Base-by-base conservation (phyloP, 2,113 vertebrate genomes). In the Danionella cerebrum region DNA sequence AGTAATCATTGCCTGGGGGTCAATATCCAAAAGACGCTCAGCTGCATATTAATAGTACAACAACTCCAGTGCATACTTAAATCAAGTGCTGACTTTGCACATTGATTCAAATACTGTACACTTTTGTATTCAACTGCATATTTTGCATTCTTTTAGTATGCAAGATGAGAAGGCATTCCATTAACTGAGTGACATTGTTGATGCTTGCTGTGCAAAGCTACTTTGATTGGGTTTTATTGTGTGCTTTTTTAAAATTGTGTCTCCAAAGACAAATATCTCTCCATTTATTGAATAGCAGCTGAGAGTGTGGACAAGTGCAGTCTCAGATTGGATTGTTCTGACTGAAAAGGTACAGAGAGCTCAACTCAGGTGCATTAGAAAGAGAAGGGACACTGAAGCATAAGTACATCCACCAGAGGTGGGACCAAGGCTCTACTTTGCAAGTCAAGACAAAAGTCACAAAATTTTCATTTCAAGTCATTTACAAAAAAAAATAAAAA, bases 1-100 rank as follows among this genome's bases (percentile, higher is more conserved):
- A 11, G 41, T 68, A 73, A 64, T 73, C 71, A 69, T 59, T 73
- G 66, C 59, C 59, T 69, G 59, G 41, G 67, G 58, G 71, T 69
- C 66, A 52, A 50, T 73, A 69, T 65, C 47, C 19, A 50, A 69
- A 68, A 73, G 12, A 19, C 41, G 50, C 51, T 67, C 31, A 9
- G 35, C 57, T 19, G 51, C 59, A 59, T 52, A 69, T 69, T 65
- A 73, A 73, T 65, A 7, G 41, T 58, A 65, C 22, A 10, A 10
- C n/a, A 41, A 44, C 33, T 2, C 18, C 1, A 4, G 42, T 38
- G 27, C 50, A 58, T 19, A 59, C 59, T 44, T 58, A 57, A 63
- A 39, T 35, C 53, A 52, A 41, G 33, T 58, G 59, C 51, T 65
- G 66, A 73, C 10, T 6, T 11, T 25, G 58, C 51, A 64, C 50